Percentiles rank a stretch among this genome's conserved stretches.
These are phyloP conservation scores for Palythoa caribaeorum DNA, from an alignment of 92 coral and sea anemone species.

Conservation along the genomic window DNA sequence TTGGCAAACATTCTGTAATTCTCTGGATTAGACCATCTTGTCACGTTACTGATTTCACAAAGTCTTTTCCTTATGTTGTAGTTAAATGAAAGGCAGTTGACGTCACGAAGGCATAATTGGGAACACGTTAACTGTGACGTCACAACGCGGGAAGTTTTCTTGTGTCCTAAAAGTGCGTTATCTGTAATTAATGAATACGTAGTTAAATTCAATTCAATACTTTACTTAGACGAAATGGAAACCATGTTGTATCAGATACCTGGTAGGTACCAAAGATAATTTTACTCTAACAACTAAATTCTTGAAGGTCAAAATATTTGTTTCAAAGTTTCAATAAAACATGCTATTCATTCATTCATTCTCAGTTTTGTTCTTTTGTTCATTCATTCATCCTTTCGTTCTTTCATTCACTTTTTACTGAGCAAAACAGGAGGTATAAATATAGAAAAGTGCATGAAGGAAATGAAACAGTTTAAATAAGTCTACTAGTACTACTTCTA, in stretches of 20 bases:
- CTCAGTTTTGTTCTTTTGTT: too few relatives aligned
- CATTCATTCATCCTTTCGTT: not conserved
- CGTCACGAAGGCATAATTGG: not conserved
- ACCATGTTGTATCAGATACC: not conserved
- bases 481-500: too few relatives aligned
- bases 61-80: not conserved
- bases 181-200: not conserved
- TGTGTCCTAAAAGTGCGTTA: not conserved
- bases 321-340: too few relatives aligned
- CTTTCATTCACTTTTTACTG: too few relatives aligned
- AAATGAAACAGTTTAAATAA: too few relatives aligned
- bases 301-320: not conserved
- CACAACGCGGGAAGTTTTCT: not conserved
- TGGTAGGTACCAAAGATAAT: not conserved
- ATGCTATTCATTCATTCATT: too few relatives aligned
- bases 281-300: not conserved
- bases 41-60: not conserved
- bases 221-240: not conserved
- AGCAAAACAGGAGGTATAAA: too few relatives aligned
- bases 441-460: too few relatives aligned
- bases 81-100: not conserved
- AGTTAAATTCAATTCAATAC: too few relatives aligned
- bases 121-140: constrained; percentile 7
- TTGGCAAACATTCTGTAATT: not conserved
- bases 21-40: not conserved